Evolutionary conservation across 2,113 vertebrate species (phyloP).

Genomic region (Chaenogobius annularis): DNA sequence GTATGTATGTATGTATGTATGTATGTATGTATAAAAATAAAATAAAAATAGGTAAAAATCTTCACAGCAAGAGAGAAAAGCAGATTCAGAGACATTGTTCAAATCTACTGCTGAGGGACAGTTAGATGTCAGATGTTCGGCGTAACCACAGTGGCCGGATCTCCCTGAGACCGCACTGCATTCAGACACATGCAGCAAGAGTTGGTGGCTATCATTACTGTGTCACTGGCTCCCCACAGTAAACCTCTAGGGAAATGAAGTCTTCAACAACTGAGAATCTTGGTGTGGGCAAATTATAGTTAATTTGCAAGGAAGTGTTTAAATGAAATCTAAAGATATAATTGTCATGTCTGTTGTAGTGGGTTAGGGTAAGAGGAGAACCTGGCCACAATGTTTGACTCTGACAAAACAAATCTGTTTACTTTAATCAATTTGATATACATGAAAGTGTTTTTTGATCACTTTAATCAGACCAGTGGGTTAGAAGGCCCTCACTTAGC

Average conservation of each 20-base stretch:
- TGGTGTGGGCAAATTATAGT: slow-evolving; percentile 51
- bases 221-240: slow-evolving; percentile 44
- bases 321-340: slow-evolving; percentile 46
- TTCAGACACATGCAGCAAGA: slow-evolving; percentile 36
- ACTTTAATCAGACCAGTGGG: slow-evolving; percentile 49
- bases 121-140: slow-evolving; percentile 38
- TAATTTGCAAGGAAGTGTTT: slow-evolving; percentile 46
- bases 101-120: slow-evolving; percentile 32
- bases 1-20: too few species aligned
- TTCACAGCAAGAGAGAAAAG: slow-evolving; percentile 28
- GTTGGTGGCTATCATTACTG: slow-evolving; percentile 62
- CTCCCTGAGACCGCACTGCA: slow-evolving; percentile 43
- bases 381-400: slow-evolving; percentile 18
- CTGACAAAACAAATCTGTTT: slow-evolving; percentile 11
- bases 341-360: slow-evolving; percentile 36
- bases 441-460: not conserved
- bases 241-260: slow-evolving; percentile 50
- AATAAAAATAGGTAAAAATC: slow-evolving; percentile 15
- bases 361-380: slow-evolving; percentile 19
- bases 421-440: slow-evolving; percentile 1
- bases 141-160: slow-evolving; percentile 44
- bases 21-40: too few species aligned
- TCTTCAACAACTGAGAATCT: slow-evolving; percentile 33
- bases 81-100: slow-evolving; percentile 18
- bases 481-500: slow-evolving; percentile 54